Conservation (phyloP, 2,113 vertebrate genomes). For the Xyrauchen texanus region DNA sequence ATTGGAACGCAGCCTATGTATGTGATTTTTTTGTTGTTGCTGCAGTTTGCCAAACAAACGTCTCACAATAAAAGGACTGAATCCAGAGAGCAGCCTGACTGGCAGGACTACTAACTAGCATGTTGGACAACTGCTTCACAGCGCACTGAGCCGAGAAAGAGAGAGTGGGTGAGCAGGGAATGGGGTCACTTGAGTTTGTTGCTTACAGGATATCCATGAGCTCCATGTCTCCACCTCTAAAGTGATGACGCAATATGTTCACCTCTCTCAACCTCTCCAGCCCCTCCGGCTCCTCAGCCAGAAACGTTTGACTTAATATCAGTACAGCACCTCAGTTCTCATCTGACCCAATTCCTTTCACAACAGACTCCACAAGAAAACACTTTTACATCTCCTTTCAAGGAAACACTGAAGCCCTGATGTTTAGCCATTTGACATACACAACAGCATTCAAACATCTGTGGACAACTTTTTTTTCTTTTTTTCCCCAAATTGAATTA, state of each 20-base stretch:
- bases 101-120: conserved; percentile 68
- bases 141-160: conserved; percentile 57
- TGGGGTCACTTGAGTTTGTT: conserved; percentile 79
- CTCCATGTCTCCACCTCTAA: conserved; percentile 66
- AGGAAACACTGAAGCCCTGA: background rate
- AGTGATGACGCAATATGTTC: conserved; percentile 61
- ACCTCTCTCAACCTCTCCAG: conserved; percentile 63
- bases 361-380: background rate
- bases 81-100: conserved; percentile 65
- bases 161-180: conserved; percentile 51
- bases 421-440: no score
- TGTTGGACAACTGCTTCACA: conserved; percentile 75
- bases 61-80: conserved; percentile 67
- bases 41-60: conserved; percentile 53
- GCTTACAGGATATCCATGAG: conserved; percentile 69
- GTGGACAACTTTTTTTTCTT: no score
- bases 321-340: background rate
- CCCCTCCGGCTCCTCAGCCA: conserved; percentile 64
- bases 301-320: conserved; percentile 32
- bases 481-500: no score
- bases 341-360: background rate
- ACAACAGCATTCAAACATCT: no score
- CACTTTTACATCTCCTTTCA: background rate
- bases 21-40: conserved; percentile 44
- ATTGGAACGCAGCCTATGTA: no score